Conservation (phyloP, 2,888 invertebrate species). For the Amblyteles armatorius region DNA sequence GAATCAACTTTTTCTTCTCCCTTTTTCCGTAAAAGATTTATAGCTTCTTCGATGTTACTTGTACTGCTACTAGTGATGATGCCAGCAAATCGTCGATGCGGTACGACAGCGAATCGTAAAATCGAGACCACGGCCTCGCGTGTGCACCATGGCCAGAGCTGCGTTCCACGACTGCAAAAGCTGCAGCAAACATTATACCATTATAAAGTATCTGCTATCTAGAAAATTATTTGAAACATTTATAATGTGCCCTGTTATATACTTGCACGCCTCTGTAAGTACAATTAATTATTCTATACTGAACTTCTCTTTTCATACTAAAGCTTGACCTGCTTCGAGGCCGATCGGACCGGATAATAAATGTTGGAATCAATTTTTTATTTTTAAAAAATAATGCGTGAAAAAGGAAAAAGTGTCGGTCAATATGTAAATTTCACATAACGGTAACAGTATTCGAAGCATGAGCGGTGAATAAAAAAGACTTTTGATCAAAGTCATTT, state of each 20-base stretch:
- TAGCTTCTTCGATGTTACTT: not conserved
- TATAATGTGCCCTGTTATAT: not conserved
- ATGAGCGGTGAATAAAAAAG: not conserved
- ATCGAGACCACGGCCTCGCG: constrained; percentile 37
- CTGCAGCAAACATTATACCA: constrained; percentile 7
- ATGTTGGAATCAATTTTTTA: not conserved
- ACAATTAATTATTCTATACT: not conserved
- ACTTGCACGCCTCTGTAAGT: not conserved
- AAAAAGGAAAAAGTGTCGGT: not conserved
- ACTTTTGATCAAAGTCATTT: not conserved
- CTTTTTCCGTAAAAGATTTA: constrained; percentile 12
- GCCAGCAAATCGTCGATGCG: constrained; percentile 26
- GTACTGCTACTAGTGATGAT: not conserved
- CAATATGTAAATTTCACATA: not conserved
- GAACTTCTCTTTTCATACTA: too few relatives aligned
- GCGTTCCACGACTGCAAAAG: not conserved
- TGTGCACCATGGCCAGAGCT: constrained; percentile 14
- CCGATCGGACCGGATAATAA: not conserved
- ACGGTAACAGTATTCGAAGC: not conserved
- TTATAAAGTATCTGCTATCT: constrained; percentile 17
- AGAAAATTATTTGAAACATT: constrained; percentile 29
- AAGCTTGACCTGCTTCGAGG: not conserved
- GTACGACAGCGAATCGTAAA: constrained; percentile 28
- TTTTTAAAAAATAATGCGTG: not conserved
- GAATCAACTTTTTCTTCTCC: constrained; percentile 24